Base-by-base conservation (phyloP, 2,888 invertebrate species). In the Caenorhabditis sp. region DNA sequence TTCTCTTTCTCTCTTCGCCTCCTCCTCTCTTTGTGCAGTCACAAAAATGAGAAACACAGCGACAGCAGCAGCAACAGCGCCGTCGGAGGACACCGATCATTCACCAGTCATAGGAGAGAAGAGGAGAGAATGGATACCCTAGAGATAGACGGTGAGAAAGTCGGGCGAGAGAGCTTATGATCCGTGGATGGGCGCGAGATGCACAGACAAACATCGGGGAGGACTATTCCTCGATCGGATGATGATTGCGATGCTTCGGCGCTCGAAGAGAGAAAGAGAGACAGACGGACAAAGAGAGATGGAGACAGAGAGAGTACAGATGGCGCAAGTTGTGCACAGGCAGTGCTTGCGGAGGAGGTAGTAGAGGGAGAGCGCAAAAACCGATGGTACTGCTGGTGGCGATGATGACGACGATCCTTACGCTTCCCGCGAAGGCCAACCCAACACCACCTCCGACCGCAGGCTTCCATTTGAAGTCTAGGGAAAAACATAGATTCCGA, bases 41-140 rank as follows among this genome's bases (percentile, higher is more conserved):
- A 69, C 76, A 77, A 77, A 69, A 77, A 75, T 75, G 66, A 76
- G 75, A 76, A 59, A 76, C 68, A 76, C 69, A 69, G 76, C 68
- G 69, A 69, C 70, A 77, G 54, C 61, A 26, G 16, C 61, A 31
- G 31, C 38, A 14, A 1, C 41, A 24, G 22, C 77, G 54, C 54
- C 63, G 69, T 41, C 44, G 54, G 77, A 69, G 70, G 69, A 70
- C 64, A 73, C 73, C 80, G 80, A 80, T 80, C 72, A 66, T 66
- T 66, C 72, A 80, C 80, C 72, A 80, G 64, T 49, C 72, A 64
- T 70, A n/a, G n/a, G n/a, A n/a, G n/a, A n/a, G n/a, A n/a, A n/a
- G 22, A 64, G 38, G 63, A 72, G 51, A 19, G 77, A 44, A 26
- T 51, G n/a, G 35, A 6, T 22, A 4, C 58, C 8, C 38, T 61